phyloP scores from a whole-genome alignment of 2,888 invertebrate species.

The Cheilosia vulpina region DNA sequence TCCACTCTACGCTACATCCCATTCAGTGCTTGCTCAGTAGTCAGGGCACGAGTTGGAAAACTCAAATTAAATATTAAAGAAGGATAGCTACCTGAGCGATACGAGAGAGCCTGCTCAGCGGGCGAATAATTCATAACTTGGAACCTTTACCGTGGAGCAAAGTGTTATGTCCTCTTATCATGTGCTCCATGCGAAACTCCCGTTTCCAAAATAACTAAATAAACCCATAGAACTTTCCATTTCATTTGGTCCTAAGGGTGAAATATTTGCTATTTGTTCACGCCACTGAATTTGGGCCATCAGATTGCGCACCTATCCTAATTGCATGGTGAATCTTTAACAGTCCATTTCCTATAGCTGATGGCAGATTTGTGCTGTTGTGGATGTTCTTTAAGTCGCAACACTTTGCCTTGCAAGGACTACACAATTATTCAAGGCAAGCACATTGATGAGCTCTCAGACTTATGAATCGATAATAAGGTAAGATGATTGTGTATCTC shows the following conservation, averaged over 20 bases:
- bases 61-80: conserved; percentile 72
- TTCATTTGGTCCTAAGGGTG: conserved; percentile 35
- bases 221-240: conserved; percentile 24
- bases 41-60: conserved; percentile 57
- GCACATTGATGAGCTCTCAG: conserved; percentile 10
- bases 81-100: conserved; percentile 50
- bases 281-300: conserved; percentile 13
- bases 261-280: conserved; percentile 31
- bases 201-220: conserved; percentile 22
- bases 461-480: conserved; percentile 56
- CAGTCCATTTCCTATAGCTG: conserved; percentile 22
- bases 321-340: conserved; percentile 39
- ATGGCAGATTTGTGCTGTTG: background rate
- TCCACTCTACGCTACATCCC: conserved; percentile 48
- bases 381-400: conserved; percentile 10
- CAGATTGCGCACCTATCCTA: conserved; percentile 37
- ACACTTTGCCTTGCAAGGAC: background rate
- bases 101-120: conserved; percentile 44
- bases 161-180: conserved; percentile 23
- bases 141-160: conserved; percentile 15
- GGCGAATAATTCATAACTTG: conserved; percentile 60
- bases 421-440: conserved; percentile 17
- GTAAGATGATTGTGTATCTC: conserved; percentile 26
- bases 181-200: conserved; percentile 4
- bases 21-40: conserved; percentile 14